phyloP scores from a whole-genome alignment of 2,888 invertebrate genomes.

The Euplagia quadripunctaria region DNA sequence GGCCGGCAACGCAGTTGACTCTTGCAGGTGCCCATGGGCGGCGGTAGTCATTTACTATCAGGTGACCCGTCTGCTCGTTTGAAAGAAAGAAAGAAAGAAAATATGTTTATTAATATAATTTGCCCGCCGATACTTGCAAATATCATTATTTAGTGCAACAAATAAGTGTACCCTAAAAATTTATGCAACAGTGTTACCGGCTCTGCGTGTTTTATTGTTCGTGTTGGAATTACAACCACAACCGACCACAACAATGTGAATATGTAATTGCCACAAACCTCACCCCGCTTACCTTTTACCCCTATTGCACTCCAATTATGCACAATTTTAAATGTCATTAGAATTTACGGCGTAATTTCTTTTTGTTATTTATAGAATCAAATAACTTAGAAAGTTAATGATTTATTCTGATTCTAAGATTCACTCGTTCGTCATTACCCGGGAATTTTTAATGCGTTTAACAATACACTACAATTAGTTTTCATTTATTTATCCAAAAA shows the following conservation, averaged over 20 bases:
- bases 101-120: too few relatives aligned
- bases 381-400: background rate
- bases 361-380: background rate
- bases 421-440: too few relatives aligned
- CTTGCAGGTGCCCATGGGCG: too few relatives aligned
- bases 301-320: background rate
- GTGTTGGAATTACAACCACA: conserved; percentile 4
- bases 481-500: too few relatives aligned
- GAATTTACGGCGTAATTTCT: background rate
- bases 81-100: too few relatives aligned
- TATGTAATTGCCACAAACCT: conserved; percentile 11
- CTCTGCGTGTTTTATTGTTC: conserved; percentile 6
- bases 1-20: too few relatives aligned
- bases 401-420: background rate
- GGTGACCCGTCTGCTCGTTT: too few relatives aligned
- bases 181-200: background rate
- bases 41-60: too few relatives aligned
- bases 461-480: too few relatives aligned
- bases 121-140: too few relatives aligned
- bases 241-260: conserved; percentile 1
- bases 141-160: too few relatives aligned
- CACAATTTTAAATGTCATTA: conserved; percentile 11
- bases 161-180: background rate
- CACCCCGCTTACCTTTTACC: background rate
- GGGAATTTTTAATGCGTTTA: too few relatives aligned